Evolutionary conservation across 2,888 invertebrate genomes (phyloP).

Genomic region (Tyria jacobaeae): DNA sequence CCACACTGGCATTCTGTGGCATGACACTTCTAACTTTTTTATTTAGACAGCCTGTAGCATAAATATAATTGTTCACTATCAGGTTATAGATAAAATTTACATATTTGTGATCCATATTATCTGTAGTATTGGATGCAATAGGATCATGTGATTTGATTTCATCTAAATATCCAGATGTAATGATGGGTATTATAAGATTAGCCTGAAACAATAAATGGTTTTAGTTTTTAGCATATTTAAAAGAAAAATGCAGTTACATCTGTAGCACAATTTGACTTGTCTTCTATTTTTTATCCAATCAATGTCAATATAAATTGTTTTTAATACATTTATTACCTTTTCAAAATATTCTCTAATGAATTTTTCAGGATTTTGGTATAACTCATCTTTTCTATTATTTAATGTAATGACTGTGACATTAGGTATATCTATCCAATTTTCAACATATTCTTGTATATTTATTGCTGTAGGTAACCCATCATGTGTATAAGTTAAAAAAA

Average conservation of each 20-base stretch:
- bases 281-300: slow-evolving; percentile 3
- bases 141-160: slow-evolving; percentile 73
- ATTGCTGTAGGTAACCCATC: slow-evolving; percentile 82
- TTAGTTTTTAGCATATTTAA: not conserved
- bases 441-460: slow-evolving; percentile 80
- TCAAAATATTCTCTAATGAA: slow-evolving; percentile 86
- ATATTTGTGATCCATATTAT: slow-evolving; percentile 82
- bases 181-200: slow-evolving; percentile 84
- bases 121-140: slow-evolving; percentile 70
- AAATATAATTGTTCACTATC: slow-evolving; percentile 78
- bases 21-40: slow-evolving; percentile 81
- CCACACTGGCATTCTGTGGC: slow-evolving; percentile 69
- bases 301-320: slow-evolving; percentile 1
- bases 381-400: slow-evolving; percentile 80
- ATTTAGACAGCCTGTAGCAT: slow-evolving; percentile 80
- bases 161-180: slow-evolving; percentile 82
- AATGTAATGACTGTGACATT: slow-evolving; percentile 76
- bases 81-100: slow-evolving; percentile 81
- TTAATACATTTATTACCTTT: slow-evolving; percentile 75
- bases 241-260: not conserved
- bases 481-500: slow-evolving; percentile 85
- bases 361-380: slow-evolving; percentile 84
- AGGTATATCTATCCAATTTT: slow-evolving; percentile 74
- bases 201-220: slow-evolving; percentile 68
- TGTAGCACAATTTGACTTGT: not conserved